Conservation (phyloP, 2,888 invertebrate species). For the Eledona agricola region DNA sequence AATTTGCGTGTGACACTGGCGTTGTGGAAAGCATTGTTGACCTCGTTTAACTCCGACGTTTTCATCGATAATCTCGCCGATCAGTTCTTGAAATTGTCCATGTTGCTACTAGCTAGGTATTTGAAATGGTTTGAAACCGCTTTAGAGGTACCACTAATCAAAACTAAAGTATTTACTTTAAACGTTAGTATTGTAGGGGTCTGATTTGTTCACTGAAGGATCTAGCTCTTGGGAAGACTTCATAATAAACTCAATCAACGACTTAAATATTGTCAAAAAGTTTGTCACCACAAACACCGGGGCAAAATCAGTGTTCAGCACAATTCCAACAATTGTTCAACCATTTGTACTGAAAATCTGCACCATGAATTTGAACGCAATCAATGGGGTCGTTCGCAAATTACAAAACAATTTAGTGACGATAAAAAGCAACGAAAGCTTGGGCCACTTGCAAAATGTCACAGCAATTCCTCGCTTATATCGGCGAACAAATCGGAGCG, state of each 20-base stretch:
- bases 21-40: conserved; percentile 62
- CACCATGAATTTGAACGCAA: conserved; percentile 45
- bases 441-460: conserved; percentile 78
- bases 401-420: conserved; percentile 49
- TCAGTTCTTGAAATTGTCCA: conserved; percentile 88
- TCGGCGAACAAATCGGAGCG: conserved; percentile 88
- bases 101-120: conserved; percentile 85
- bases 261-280: conserved; percentile 48
- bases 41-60: conserved; percentile 81
- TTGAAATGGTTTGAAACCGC: conserved; percentile 71
- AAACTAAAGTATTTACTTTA: conserved; percentile 12
- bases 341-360: conserved; percentile 48
- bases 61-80: conserved; percentile 81
- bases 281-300: no score
- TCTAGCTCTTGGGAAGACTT: conserved; percentile 47
- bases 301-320: conserved; percentile 45
- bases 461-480: conserved; percentile 93
- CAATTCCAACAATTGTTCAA: conserved; percentile 49
- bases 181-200: conserved; percentile 30
- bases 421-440: conserved; percentile 60
- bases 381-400: conserved; percentile 42
- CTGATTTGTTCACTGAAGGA: conserved; percentile 30
- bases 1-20: conserved; percentile 63
- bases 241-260: conserved; percentile 51
- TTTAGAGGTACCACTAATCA: conserved; percentile 38